A percentile compares a stretch with the other conserved stretches of the same genome.
These are phyloP conservation scores for Phragmatobia fuliginosa DNA, from an alignment of 2,888 invertebrate species.

Conservation along the genomic window DNA sequence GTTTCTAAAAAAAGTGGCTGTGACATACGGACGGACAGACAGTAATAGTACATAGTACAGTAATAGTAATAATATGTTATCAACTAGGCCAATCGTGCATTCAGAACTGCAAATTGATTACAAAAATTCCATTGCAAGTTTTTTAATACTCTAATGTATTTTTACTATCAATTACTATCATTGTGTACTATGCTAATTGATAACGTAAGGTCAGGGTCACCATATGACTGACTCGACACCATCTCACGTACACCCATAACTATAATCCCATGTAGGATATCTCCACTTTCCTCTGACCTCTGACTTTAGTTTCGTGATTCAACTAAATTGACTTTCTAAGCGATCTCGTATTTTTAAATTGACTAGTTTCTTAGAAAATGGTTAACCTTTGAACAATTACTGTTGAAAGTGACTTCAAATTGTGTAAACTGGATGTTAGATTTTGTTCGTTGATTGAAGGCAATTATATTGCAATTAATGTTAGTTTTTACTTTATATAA, in stretches of 20 bases:
- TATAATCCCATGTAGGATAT: slow-evolving; percentile 8
- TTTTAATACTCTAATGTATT: no score
- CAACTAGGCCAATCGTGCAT: no score
- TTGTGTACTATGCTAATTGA: neutral
- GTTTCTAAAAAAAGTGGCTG: no score
- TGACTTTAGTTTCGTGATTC: slow-evolving; percentile 12
- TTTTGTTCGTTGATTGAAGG: neutral
- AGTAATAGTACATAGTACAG: no score
- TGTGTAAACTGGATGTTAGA: neutral
- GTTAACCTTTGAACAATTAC: neutral
- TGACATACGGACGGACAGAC: no score
- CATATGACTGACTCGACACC: neutral
- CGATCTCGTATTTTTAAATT: neutral
- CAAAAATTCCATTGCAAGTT: no score
- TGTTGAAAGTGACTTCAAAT: neutral
- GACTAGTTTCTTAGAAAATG: slow-evolving; percentile 1
- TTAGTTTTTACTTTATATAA: no score
- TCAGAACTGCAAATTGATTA: no score
- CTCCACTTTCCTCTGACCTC: slow-evolving; percentile 14
- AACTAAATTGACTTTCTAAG: slow-evolving; percentile 16
- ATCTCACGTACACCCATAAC: neutral
- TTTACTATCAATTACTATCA: neutral
- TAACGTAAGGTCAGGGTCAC: slow-evolving; percentile 6
- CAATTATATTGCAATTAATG: no score
- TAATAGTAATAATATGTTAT: no score